phyloP scores from a whole-genome alignment of 2,888 invertebrate species.

The Eristalinus aeneus region DNA sequence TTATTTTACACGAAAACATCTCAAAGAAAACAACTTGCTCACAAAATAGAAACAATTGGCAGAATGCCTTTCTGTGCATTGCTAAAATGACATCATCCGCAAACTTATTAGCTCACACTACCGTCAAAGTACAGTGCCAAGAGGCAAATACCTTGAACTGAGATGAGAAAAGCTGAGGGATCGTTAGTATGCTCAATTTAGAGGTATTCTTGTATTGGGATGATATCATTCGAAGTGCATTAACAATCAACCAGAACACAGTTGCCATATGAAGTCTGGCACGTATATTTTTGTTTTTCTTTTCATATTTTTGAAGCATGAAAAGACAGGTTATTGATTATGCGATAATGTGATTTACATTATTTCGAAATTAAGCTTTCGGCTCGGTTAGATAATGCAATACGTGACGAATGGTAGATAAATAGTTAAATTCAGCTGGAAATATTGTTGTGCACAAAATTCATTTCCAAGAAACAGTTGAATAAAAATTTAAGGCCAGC shows the following conservation, averaged over 20 bases:
- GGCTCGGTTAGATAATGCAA: too few species aligned
- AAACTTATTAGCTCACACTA: background rate
- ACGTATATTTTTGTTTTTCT: too few species aligned
- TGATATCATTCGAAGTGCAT: background rate
- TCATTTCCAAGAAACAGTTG: too few species aligned
- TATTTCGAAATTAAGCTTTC: too few species aligned
- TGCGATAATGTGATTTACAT: background rate
- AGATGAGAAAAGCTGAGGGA: background rate
- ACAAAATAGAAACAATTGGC: background rate
- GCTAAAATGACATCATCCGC: background rate
- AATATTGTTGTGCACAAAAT: too few species aligned
- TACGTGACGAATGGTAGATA: too few species aligned
- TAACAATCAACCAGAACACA: too few species aligned
- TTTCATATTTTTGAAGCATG: background rate
- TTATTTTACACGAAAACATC: background rate
- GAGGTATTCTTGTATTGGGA: background rate
- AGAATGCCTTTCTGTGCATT: background rate
- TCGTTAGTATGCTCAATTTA: background rate
- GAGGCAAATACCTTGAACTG: background rate
- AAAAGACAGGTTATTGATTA: background rate
- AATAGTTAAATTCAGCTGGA: too few species aligned
- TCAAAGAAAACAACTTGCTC: background rate
- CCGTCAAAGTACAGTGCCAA: background rate
- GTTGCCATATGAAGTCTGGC: too few species aligned
- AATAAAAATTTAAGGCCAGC: too few species aligned